These are phyloP conservation scores for Rhagoletis pomonella DNA, from an alignment of 1,140 invertebrate genomes.

Conservation along the genomic window DNA sequence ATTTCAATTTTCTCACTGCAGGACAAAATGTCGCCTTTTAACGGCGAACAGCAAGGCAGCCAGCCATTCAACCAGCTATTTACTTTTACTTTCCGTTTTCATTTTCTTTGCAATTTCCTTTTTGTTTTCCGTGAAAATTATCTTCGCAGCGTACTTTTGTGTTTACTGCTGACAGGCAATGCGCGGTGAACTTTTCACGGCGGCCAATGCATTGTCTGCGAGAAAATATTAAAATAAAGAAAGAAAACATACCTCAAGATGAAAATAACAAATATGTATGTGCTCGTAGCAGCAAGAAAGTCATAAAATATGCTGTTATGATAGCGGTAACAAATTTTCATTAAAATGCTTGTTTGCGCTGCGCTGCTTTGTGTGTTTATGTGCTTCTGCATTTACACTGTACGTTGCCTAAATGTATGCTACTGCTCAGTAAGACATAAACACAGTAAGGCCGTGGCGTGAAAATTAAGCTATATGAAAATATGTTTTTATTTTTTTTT, in stretches of 20 bases:
- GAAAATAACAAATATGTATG: not conserved
- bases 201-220: not conserved
- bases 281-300: no score
- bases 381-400: not conserved
- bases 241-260: not conserved
- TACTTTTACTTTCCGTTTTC: not conserved
- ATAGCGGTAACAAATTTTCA: not conserved
- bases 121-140: constrained; percentile 21
- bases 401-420: not conserved
- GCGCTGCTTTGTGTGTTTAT: not conserved
- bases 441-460: no score
- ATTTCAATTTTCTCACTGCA: constrained; percentile 14
- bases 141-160: no score
- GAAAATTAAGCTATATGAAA: not conserved
- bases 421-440: not conserved
- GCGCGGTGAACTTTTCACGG: not conserved
- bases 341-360: not conserved
- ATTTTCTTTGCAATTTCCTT: constrained; percentile 34
- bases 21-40: not conserved
- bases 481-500: no score
- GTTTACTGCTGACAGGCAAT: not conserved
- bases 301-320: not conserved
- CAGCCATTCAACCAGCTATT: not conserved
- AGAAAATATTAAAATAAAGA: no score
- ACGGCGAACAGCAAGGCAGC: not conserved